Base-by-base conservation (phyloP, 1,140 invertebrate species). In the Eriocheir sinensis region DNA sequence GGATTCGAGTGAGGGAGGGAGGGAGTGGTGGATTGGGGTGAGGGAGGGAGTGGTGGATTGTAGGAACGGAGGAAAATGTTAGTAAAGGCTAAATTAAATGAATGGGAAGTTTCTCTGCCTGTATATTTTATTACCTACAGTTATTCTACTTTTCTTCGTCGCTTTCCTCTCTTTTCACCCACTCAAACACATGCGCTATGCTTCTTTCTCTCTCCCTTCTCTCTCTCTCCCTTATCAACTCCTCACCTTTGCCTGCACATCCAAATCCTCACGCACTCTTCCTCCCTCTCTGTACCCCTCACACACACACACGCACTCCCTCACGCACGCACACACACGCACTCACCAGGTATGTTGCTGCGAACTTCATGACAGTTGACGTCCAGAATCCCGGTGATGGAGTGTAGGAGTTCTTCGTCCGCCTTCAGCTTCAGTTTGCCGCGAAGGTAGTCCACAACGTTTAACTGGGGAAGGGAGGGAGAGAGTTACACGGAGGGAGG, bases 331-430 rank as follows among this genome's bases (percentile, higher is more conserved):
- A n/a, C n/a, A n/a, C n/a, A 85, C 30, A 4, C 30, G 27, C 8
- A 27, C 79, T 36, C 32, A 94, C 93, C 93, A 32, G 95, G 93
- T n/a, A 95, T 92, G 44, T 95, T 95, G 21, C 92, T 85, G 41
- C 94, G 93, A n/a, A 96, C 92, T 36, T 95, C 95, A 36, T 95
- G 95, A 44, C 95, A 96, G 53, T 96, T 96, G 48, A 96, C 95
- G 41, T 95, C 95, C 3, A 96, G 93, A 17, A 96, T 94, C 30
- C 95, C 95, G 21, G 88, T 95, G 72, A 96, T 91, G 85, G 94
- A 95, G 86, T 95, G 95, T 0, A 95, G n/a, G 30, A 95, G 36
- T 0, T 92, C 94, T 17, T 95, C 93, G 6, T 89, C 91, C 3
- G 72, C 72, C 0, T 81, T 30, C 12, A 96, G 4, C 36, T 93